These are phyloP conservation scores for Eucidaris tribuloides DNA, from an alignment of 35 echinoderm and acorn worm species.

Conservation along the genomic window DNA sequence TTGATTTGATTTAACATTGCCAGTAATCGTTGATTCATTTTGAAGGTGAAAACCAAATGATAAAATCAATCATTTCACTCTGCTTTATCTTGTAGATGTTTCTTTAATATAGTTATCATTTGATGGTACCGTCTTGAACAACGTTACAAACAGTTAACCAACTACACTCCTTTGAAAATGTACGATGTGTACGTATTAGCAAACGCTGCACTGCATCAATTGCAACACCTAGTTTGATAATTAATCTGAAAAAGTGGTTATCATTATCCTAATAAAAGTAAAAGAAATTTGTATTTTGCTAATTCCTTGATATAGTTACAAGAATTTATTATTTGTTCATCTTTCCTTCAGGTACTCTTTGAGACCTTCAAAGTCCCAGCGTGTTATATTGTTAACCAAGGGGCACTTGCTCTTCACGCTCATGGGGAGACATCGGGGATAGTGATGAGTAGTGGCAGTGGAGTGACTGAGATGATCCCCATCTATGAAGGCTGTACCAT, in stretches of 20 bases:
- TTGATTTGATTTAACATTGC: no score
- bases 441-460: constrained; percentile 82
- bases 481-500: constrained; percentile 68
- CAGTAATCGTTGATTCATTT: no score
- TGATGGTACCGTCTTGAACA: no score
- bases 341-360: constrained; percentile 62
- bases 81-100: no score
- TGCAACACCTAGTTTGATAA: not conserved
- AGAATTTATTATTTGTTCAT: not conserved
- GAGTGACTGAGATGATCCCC: constrained; percentile 84
- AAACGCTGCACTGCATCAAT: not conserved
- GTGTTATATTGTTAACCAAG: constrained; percentile 72
- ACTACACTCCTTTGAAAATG: not conserved
- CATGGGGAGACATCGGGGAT: constrained; percentile 68
- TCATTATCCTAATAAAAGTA: no score
- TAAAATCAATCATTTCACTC: no score
- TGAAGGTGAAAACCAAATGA: no score
- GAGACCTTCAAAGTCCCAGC: constrained; percentile 79
- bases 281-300: no score
- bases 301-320: no score
- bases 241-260: not conserved
- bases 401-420: constrained; percentile 60
- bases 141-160: no score
- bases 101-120: no score
- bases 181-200: not conserved